These are phyloP conservation scores for Zelostemma sp. DNA, from an alignment of 1,140 invertebrate genomes.

Conservation along the genomic window DNA sequence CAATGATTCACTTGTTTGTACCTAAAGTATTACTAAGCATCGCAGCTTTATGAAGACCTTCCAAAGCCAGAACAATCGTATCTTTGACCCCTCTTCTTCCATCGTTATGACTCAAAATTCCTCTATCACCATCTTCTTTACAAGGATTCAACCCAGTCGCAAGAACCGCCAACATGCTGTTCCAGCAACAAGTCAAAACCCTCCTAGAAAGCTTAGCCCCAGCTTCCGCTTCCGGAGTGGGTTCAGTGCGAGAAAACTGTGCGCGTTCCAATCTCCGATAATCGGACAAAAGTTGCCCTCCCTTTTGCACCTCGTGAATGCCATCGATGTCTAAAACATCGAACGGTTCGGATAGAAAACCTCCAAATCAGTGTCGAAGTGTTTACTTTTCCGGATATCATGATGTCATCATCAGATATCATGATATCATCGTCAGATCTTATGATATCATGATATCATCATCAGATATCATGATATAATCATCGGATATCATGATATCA, in stretches of 20 bases:
- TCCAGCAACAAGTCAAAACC: conserved; percentile 92
- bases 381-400: too few species aligned
- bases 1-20: too few species aligned
- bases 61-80: conserved; percentile 82
- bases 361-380: too few species aligned
- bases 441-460: too few species aligned
- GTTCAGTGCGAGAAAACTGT: conserved; percentile 74
- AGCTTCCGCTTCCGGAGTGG: conserved; percentile 78
- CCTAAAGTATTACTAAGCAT: conserved; percentile 80
- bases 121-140: conserved; percentile 64
- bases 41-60: conserved; percentile 88
- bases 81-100: conserved; percentile 75
- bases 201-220: conserved; percentile 76
- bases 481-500: too few species aligned
- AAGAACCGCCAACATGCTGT: conserved; percentile 89
- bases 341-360: too few species aligned
- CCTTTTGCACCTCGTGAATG: conserved; percentile 76
- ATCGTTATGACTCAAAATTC: conserved; percentile 67
- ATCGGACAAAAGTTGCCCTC: conserved; percentile 84
- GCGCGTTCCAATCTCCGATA: conserved; percentile 85
- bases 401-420: too few species aligned
- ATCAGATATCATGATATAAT: too few species aligned
- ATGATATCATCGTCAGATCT: too few species aligned
- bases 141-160: conserved; percentile 78
- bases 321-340: conserved; percentile 81